Conservation (phyloP, 1,140 invertebrate species). For the Papilio dardanus region DNA sequence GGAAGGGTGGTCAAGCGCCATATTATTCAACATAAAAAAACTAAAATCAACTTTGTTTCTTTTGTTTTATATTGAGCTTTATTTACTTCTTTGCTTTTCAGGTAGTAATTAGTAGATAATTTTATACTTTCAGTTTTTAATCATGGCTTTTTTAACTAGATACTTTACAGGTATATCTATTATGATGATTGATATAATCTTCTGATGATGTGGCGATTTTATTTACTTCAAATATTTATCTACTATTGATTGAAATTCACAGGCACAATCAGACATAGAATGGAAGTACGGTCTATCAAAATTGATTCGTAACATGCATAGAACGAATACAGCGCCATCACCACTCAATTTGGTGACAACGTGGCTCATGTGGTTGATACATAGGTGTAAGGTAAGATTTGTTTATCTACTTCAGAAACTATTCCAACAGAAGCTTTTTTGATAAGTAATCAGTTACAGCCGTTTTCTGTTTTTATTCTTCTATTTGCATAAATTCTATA, state of each 20-base stretch:
- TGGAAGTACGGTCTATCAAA: constrained; percentile 99
- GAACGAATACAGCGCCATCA: constrained; percentile 97
- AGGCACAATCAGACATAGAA: constrained; percentile 99
- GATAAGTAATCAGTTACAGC: too few species aligned
- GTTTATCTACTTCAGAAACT: background rate
- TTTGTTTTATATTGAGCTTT: background rate
- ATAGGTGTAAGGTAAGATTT: constrained; percentile 88
- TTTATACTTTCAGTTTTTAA: too few species aligned
- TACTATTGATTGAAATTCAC: constrained; percentile 52
- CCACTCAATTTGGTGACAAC: constrained; percentile 98
- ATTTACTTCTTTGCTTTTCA: background rate
- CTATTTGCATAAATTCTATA: background rate
- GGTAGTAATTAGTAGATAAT: too few species aligned
- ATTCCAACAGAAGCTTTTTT: too few species aligned
- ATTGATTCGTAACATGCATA: constrained; percentile 99
- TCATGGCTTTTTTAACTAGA: too few species aligned
- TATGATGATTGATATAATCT: too few species aligned
- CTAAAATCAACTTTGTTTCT: background rate
- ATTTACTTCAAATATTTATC: constrained; percentile 20
- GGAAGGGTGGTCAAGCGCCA: too few species aligned
- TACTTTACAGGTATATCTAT: too few species aligned
- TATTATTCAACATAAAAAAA: background rate
- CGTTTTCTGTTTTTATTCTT: too few species aligned
- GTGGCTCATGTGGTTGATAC: constrained; percentile 92
- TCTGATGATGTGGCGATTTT: too few species aligned